Percentiles rank a stretch among this genome's conserved stretches.
Evolutionary conservation across 2,113 vertebrate species (phyloP).

Genomic region (Corynorhinus townsendii): DNA sequence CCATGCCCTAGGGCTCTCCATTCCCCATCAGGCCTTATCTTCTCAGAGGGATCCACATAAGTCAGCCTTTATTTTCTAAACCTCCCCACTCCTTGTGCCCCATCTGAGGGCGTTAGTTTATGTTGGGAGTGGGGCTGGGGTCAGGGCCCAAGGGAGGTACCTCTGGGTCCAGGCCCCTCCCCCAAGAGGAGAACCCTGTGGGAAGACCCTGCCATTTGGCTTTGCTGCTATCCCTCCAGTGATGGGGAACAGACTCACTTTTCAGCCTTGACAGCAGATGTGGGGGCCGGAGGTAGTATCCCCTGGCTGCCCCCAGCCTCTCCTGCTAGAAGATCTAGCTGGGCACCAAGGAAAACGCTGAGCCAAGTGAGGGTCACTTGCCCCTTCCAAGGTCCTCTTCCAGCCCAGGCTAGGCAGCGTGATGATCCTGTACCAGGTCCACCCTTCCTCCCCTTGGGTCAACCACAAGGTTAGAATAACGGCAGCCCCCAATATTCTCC

Average conservation of each 20-base stretch:
- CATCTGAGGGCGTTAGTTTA: background rate
- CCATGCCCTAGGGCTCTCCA: background rate
- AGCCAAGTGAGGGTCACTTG: background rate
- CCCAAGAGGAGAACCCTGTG: background rate
- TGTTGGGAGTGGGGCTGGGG: background rate
- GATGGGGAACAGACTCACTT: slow-evolving; percentile 33
- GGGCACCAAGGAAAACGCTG: background rate
- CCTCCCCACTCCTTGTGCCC: background rate
- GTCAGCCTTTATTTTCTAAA: background rate
- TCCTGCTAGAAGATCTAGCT: background rate
- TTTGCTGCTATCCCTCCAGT: background rate
- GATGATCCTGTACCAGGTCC: background rate
- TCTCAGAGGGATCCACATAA: background rate
- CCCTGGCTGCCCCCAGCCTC: background rate
- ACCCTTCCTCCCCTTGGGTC: background rate
- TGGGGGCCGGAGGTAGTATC: background rate
- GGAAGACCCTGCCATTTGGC: background rate
- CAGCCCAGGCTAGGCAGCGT: background rate
- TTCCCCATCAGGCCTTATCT: background rate
- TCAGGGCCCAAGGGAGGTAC: background rate
- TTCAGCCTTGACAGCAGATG: background rate
- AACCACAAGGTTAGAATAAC: background rate
- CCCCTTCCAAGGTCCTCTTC: background rate
- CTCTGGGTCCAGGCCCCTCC: background rate
- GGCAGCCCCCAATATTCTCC: background rate